A percentile compares a stretch with the other conserved stretches of the same genome.
Conservation (phyloP, 2,113 vertebrate species). For the Neomonachus schauinslandi region DNA sequence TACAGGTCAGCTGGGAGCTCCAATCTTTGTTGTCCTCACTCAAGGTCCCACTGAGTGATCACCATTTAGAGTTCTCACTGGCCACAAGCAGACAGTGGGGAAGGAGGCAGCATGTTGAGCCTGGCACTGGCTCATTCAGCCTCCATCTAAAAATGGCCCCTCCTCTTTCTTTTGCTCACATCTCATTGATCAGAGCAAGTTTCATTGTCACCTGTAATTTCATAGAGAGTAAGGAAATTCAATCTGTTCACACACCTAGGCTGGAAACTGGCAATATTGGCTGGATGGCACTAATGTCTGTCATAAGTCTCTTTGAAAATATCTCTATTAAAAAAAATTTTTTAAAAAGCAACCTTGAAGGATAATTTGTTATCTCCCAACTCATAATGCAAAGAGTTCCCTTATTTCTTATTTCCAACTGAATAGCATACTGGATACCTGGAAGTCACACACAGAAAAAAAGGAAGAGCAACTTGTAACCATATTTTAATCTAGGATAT, state of each 20-base stretch:
- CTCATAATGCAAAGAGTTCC: neutral
- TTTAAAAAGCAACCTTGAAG: neutral
- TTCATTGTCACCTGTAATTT: neutral
- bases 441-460: neutral
- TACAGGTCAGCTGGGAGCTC: neutral
- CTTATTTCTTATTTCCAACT: neutral
- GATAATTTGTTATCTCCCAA: neutral
- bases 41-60: neutral
- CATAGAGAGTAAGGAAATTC: neutral
- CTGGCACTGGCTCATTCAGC: neutral
- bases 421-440: neutral
- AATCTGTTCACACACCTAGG: neutral
- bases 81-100: fast-evolving
- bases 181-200: neutral
- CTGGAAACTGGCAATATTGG: neutral
- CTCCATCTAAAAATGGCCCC: neutral
- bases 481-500: neutral
- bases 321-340: neutral
- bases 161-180: neutral
- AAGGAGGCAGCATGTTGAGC: neutral
- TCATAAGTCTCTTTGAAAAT: conserved; percentile 2
- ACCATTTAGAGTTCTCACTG: neutral
- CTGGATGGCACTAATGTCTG: neutral
- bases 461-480: neutral
- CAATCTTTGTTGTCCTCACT: neutral